Base-by-base conservation (phyloP, 1,140 invertebrate genomes). In the Zophobas atratus region DNA sequence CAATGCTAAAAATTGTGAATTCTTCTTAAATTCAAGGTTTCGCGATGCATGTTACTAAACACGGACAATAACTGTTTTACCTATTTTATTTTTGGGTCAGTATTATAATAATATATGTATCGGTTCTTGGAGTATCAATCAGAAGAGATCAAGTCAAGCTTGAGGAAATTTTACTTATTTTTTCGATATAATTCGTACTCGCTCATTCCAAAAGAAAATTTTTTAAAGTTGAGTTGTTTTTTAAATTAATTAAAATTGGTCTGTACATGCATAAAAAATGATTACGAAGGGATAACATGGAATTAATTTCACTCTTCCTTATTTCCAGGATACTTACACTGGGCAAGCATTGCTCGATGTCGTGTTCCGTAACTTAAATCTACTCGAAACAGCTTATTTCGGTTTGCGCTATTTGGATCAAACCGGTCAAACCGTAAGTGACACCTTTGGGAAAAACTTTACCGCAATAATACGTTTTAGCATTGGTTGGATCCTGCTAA, bases 331-430 rank as follows among this genome's bases (percentile, higher is more conserved):
- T 86, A 93, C 92, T 82, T 94, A 92, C 84, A 90, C 91, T 2
- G 96, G 96, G 8, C 96, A 97, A 87, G 93, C 94, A 78, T 86
- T 98, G 57, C 85, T 97, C 84, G 95, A 97, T 86, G 92, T 94
- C 78, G 95, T 97, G 41, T 97, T 96, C 87, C 92, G 93, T 80
- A 95, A 97, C 86, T 89, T 98, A 75, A 97, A 97, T 88, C 90
- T 98, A 49, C 87, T 97, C 80, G 96, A 98, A 88, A 98, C 96
- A 34, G 94, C 95, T 75, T 98, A 97, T 86, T 98, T 98, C 87
- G 96, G 96, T 49, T 90, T 98, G 2, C 92, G 96, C 53, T 98
- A 95, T 85, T 88, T 97, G 41, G 95, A 97, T 85, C 90, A 93
- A 80, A 92, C 94, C 78, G 96, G 94, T 85, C 95, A 97, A 90